phyloP scores from a whole-genome alignment of 1,140 invertebrate species.

The Diachasma alloeum region DNA sequence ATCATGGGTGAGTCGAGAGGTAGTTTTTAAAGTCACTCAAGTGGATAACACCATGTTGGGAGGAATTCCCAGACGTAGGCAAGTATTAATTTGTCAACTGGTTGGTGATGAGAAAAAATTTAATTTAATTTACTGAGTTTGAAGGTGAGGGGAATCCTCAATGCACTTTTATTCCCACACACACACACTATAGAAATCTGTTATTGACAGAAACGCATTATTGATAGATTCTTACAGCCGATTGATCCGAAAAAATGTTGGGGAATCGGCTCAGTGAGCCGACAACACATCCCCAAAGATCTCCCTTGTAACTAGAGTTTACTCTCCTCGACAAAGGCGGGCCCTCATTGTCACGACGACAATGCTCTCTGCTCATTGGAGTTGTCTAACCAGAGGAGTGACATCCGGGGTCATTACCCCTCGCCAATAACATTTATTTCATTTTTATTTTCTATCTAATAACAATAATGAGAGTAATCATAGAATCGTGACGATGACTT shows the following conservation, averaged over 20 bases:
- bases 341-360: slow-evolving; percentile 23
- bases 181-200: no score
- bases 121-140: not conserved
- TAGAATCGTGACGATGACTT: not conserved
- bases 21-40: not conserved
- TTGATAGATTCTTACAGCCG: not conserved
- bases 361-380: slow-evolving; percentile 17
- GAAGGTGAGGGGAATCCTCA: not conserved
- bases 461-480: slow-evolving; percentile 2
- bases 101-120: not conserved
- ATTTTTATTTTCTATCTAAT: not conserved
- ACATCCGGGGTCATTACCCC: slow-evolving; percentile 23
- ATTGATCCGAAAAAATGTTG: not conserved
- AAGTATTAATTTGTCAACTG: not conserved
- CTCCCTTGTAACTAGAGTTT: not conserved
- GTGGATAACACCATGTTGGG: not conserved
- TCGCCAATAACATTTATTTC: not conserved
- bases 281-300: not conserved
- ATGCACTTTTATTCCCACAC: not conserved
- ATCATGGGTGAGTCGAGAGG: not conserved
- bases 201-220: not conserved
- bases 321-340: slow-evolving; percentile 11
- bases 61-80: not conserved
- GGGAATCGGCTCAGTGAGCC: slow-evolving; percentile 4
- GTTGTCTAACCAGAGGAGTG: slow-evolving; percentile 21